Evolutionary conservation across 2,888 invertebrate species (phyloP).

Genomic region (Hydrotaea cyrtoneurina): DNA sequence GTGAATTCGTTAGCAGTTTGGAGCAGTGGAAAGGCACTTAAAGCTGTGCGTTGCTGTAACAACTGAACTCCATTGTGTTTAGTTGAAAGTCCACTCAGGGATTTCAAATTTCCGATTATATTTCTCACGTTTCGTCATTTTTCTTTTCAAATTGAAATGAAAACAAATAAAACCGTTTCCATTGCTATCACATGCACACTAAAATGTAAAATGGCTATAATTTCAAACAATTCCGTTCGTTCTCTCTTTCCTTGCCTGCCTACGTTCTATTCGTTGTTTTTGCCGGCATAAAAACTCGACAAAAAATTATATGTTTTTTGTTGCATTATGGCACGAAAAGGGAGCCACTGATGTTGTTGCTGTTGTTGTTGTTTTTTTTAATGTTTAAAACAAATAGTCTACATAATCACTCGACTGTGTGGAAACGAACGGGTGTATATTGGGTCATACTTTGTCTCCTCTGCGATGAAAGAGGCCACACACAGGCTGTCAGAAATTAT

Average conservation of each 20-base stretch:
- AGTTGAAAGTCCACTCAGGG: constrained; percentile 53
- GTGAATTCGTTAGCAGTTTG: constrained; percentile 48
- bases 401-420: constrained; percentile 8
- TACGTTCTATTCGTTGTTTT: background rate
- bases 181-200: constrained; percentile 3
- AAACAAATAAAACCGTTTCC: constrained; percentile 37
- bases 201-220: constrained; percentile 31
- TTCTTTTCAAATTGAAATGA: constrained; percentile 40
- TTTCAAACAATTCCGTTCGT: constrained; percentile 5
- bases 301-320: constrained; percentile 8
- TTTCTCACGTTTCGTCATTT: constrained; percentile 50
- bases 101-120: constrained; percentile 51
- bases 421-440: background rate
- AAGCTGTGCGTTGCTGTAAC: constrained; percentile 12
- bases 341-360: background rate
- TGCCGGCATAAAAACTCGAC: background rate
- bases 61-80: constrained; percentile 31
- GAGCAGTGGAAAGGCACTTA: background rate
- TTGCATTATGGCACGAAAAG: constrained; percentile 20
- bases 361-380: background rate
- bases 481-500: background rate
- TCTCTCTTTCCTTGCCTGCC: no score
- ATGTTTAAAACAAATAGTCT: constrained; percentile 12
- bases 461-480: background rate
- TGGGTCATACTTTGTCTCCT: constrained; percentile 29